Conservation (phyloP, 2,888 invertebrate genomes). For the Ectemnius cavifrons region DNA sequence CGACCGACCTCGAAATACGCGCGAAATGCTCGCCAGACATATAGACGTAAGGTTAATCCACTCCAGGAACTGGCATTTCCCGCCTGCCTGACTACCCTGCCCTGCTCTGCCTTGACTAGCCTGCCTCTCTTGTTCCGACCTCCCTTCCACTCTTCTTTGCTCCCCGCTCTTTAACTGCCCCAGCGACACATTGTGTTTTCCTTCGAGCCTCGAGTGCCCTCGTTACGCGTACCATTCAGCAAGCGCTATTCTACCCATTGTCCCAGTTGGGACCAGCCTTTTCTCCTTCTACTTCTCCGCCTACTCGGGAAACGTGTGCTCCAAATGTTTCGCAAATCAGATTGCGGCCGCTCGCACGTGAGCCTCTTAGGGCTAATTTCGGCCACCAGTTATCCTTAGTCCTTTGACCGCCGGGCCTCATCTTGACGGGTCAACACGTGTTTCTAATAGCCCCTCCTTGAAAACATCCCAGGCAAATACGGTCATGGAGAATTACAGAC, state of each 20-base stretch:
- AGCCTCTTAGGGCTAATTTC: too few relatives aligned
- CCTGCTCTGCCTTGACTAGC: neutral
- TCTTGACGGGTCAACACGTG: too few relatives aligned
- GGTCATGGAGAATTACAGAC: too few relatives aligned
- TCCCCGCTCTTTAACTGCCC: neutral
- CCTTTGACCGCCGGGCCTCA: too few relatives aligned
- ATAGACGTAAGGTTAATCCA: constrained; percentile 5
- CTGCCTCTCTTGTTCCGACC: neutral
- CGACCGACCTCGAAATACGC: constrained; percentile 35
- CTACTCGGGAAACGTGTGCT: neutral
- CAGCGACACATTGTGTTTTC: constrained; percentile 3
- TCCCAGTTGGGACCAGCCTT: too few relatives aligned
- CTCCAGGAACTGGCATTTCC: neutral
- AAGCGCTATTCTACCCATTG: neutral
- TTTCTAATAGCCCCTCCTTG: too few relatives aligned
- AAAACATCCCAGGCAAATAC: too few relatives aligned
- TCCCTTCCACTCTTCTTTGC: neutral
- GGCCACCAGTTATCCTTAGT: too few relatives aligned
- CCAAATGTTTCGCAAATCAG: constrained; percentile 1
- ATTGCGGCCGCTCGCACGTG: neutral
- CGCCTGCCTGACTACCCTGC: neutral
- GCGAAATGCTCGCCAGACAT: constrained; percentile 18
- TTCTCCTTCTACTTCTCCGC: neutral
- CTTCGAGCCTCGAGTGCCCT: neutral
- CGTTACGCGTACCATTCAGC: too few relatives aligned